Evolutionary conservation across 2,888 invertebrate genomes (phyloP), one percentile per base, ranked within the genome.

Genomic region (Dryobotodes eremita): DNA sequence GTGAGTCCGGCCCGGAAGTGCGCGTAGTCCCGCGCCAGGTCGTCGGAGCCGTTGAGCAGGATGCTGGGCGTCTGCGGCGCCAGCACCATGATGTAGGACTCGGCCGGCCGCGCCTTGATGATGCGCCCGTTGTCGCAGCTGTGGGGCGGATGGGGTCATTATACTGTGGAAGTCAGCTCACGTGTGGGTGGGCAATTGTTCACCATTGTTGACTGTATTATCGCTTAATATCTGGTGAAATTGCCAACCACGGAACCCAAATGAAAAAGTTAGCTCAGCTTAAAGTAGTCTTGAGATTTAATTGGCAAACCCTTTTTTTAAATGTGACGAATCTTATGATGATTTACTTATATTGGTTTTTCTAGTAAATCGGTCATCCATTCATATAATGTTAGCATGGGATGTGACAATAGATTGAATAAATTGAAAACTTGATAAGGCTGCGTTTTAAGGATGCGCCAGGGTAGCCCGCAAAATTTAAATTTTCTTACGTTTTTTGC

Each of bases 61-160:
- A 99, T 98, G 89, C 98, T 98, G 62, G 99, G 99, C 75, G 98
- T 98, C 92, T 98, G 98, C 11, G 98, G 98, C 89, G 98, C 98
- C 88, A 99, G 97, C 53, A 99, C 99, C 97, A 99, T 98, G 73
- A 99, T 98, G 96, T 98, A 98, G 15, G 98, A 98, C 94, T 98
- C 98, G 0, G 98, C 97, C 0, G 98, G 97, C 0, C 98, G 98
- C 1, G 98, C 98, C 90, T 98, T 97, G 75, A 98, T 97, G 11
- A 98, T 97, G 88, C 98, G 98, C 1, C 98, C 98, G 92, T 98
- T 98, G 91, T 98, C 98, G 93, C 98, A 98, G 1, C 98, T 98
- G 92, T 0, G 23, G 4, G 7, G 6, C 15, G 8, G 10, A 42
- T 42, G 42, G 7, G 42, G 0, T 42, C 42, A 42, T 42, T 42